These are phyloP conservation scores for Lithosia quadra DNA, from an alignment of 2,888 invertebrate species.

Conservation along the genomic window DNA sequence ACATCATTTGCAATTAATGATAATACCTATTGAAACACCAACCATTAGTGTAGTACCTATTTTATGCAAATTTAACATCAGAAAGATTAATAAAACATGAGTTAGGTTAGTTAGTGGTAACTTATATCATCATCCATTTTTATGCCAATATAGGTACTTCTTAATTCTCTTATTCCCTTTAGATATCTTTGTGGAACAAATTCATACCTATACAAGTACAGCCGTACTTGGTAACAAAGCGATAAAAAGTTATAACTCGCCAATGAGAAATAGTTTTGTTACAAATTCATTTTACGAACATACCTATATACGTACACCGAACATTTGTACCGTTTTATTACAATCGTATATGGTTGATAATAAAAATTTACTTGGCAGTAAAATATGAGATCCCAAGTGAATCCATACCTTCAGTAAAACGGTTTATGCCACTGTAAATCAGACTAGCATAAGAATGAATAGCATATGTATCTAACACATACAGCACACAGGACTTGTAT, in stretches of 20 bases:
- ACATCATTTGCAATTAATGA: too few relatives aligned
- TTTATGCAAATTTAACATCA: too few relatives aligned
- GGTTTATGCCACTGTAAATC: constrained; percentile 42
- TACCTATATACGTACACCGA: neutral
- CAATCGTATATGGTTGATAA: constrained; percentile 37
- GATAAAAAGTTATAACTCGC: neutral
- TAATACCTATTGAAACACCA: too few relatives aligned
- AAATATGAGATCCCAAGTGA: constrained; percentile 45
- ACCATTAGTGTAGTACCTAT: too few relatives aligned
- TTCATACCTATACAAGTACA: neutral
- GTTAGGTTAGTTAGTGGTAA: too few relatives aligned
- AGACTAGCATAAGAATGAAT: constrained; percentile 3
- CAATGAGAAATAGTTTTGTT: neutral
- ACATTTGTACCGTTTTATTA: constrained; percentile 26
- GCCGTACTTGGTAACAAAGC: neutral
- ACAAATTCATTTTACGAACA: neutral
- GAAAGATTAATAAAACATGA: too few relatives aligned
- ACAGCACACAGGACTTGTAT: too few relatives aligned
- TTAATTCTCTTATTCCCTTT: too few relatives aligned
- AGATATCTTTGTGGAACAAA: too few relatives aligned
- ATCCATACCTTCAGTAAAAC: constrained; percentile 44
- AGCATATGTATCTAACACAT: neutral
- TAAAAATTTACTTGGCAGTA: constrained; percentile 46
- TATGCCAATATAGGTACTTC: too few relatives aligned
- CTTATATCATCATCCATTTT: too few relatives aligned